These are phyloP conservation scores for Penaeus indicus DNA, from an alignment of 1,140 invertebrate genomes.

Conservation along the genomic window DNA sequence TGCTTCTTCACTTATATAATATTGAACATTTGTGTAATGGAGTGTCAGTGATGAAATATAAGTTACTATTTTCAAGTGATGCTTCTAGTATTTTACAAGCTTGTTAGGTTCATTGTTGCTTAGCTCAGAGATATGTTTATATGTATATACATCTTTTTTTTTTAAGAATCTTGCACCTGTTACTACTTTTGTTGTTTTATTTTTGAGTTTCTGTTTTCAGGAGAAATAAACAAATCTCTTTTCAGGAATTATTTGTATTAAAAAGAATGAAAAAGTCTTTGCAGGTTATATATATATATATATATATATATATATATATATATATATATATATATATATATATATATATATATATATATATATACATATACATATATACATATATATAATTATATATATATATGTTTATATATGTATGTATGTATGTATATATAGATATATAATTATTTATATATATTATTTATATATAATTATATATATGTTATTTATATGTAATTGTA, in stretches of 20 bases:
- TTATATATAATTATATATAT: no score
- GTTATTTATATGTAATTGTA: no score
- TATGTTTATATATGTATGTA: no score
- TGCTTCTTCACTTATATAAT: not conserved
- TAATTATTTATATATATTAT: no score
- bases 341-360: no score
- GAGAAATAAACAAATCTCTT: conserved; percentile 40
- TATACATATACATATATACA: no score
- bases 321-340: not conserved
- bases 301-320: conserved; percentile 21
- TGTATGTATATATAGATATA: no score
- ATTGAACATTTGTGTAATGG: not conserved
- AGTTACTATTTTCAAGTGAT: conserved; percentile 26
- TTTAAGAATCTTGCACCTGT: no score
- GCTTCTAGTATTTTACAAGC: conserved; percentile 9
- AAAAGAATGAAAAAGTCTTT: conserved; percentile 3
- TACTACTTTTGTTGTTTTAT: not conserved
- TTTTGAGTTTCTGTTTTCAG: conserved; percentile 44
- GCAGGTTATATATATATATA: conserved; percentile 26
- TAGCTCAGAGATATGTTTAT: conserved; percentile 1
- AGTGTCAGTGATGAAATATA: conserved; percentile 21
- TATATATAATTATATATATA: no score
- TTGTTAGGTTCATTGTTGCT: conserved; percentile 9
- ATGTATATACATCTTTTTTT: not conserved
- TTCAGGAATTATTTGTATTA: conserved; percentile 32